Base-by-base conservation (phyloP, 2,888 invertebrate genomes). In the Chymomyza caudatula region DNA sequence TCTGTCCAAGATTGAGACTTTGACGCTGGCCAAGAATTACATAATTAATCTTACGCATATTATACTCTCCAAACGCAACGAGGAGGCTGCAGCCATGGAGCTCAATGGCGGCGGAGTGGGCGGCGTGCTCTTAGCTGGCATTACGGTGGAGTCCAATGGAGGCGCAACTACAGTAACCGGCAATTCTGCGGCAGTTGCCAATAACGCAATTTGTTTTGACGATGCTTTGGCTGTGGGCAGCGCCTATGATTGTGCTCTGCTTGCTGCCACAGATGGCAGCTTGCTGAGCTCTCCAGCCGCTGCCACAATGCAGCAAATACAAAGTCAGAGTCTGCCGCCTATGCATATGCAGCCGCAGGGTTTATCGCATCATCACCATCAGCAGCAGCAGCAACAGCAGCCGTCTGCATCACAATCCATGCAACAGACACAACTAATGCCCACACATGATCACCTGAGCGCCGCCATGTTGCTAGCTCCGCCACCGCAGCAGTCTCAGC, bases 1-100 rank as follows among this genome's bases (percentile, higher is more conserved):
- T 85, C 91, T 97, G 67, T 96, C 96, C 5, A 97, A 97, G 91
- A 96, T 97, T 78, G 96, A 96, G 91, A 97, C 96, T 0, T 91
- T 97, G 69, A 96, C 96, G 8, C 91, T 97, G 88, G 96, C 96
- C 79, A 96, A 96, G 91, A 96, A 96, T 91, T 97, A 96, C 90
- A 96, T 97, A 69, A 96, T 96, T 92, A 96, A 96, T 13, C 92
- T 97, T 71, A 96, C 96, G 23, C 96, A 96, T 89, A 95, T 96
- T 73, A 95, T 96, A 79, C 95, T 96, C 89, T 94, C 94, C 63
- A 95, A 96, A 92, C 92, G 95, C 61, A 89, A 89, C 54, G 95
- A 89, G 65, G 89, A 90, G 67, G 86, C 89, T 1, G 82, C 83
- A 0, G 87, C 88, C 60, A 75, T 89, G 74, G 89, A 89, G 60